Conservation (phyloP, 2,888 invertebrate species). For the Rotaria magnacalcarata region DNA sequence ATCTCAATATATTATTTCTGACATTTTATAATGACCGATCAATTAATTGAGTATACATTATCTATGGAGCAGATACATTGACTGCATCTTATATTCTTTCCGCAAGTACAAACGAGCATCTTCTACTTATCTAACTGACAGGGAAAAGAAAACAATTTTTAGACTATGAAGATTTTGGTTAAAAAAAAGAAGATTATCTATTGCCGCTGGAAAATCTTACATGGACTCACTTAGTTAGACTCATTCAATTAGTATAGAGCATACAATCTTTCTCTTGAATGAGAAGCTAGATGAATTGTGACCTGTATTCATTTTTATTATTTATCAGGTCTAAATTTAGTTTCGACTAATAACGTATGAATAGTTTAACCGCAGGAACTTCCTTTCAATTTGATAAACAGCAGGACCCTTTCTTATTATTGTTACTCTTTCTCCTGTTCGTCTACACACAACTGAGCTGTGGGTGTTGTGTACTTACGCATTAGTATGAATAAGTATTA, state of each 20-base stretch:
- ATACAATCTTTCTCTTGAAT: not conserved
- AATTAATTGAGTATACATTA: conserved; percentile 3
- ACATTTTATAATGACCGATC: not conserved
- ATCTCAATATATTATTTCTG: not conserved
- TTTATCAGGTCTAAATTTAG: not conserved
- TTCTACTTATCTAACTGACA: not conserved
- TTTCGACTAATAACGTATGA: not conserved
- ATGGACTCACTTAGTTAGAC: not conserved
- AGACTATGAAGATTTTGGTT: not conserved
- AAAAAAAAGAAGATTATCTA: not conserved
- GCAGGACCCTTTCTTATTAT: not conserved
- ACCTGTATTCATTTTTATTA: not conserved
- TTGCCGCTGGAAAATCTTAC: not conserved
- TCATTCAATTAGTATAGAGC: not conserved
- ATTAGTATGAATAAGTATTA: not conserved
- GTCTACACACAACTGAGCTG: not conserved
- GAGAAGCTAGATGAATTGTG: not conserved
- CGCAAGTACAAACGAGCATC: not conserved
- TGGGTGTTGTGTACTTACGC: not conserved
- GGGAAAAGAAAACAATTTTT: not conserved
- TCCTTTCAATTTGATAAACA: not conserved
- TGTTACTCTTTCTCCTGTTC: not conserved
- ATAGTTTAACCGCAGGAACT: not conserved
- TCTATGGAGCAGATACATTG: not conserved
- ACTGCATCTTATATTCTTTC: not conserved